These are phyloP conservation scores for Acanthaster planci DNA, from an alignment of 35 echinoderm and acorn worm genomes.

Conservation along the genomic window DNA sequence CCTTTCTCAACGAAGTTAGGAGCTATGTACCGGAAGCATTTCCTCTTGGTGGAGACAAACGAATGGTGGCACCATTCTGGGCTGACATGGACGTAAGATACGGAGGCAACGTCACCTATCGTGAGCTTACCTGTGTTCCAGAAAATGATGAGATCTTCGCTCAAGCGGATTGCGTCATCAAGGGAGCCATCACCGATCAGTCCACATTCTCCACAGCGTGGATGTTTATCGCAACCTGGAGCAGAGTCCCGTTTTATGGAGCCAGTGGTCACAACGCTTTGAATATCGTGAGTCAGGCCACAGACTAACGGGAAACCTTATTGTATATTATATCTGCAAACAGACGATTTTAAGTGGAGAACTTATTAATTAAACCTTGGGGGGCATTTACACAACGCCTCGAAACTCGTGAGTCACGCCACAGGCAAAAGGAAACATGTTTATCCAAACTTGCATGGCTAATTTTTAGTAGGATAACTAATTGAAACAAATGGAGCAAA, in stretches of 20 bases:
- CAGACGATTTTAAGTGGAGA: too few species aligned
- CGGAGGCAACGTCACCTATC: constrained; percentile 21
- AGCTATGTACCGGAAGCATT: constrained; percentile 14
- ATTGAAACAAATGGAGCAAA: too few species aligned
- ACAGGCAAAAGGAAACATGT: too few species aligned
- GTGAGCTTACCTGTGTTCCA: not conserved
- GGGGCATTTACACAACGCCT: too few species aligned
- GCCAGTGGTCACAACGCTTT: too few species aligned
- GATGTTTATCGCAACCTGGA: constrained; percentile 46
- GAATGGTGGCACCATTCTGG: constrained; percentile 47
- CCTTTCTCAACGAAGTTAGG: not conserved
- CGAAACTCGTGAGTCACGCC: too few species aligned
- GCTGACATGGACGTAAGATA: constrained; percentile 36
- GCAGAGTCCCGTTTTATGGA: constrained; percentile 29
- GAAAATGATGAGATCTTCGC: not conserved
- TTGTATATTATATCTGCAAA: too few species aligned
- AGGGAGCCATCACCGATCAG: not conserved
- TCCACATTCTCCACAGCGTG: not conserved
- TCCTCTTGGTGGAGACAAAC: constrained; percentile 1
- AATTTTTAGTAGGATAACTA: too few species aligned
- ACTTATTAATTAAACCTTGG: too few species aligned
- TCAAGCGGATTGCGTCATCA: not conserved
- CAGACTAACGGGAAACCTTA: too few species aligned
- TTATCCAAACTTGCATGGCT: too few species aligned
- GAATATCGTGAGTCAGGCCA: too few species aligned